Percentiles rank a stretch among this genome's conserved stretches.
Evolutionary conservation across 2,888 invertebrate genomes (phyloP).

Genomic region (Sympetrum striolatum): DNA sequence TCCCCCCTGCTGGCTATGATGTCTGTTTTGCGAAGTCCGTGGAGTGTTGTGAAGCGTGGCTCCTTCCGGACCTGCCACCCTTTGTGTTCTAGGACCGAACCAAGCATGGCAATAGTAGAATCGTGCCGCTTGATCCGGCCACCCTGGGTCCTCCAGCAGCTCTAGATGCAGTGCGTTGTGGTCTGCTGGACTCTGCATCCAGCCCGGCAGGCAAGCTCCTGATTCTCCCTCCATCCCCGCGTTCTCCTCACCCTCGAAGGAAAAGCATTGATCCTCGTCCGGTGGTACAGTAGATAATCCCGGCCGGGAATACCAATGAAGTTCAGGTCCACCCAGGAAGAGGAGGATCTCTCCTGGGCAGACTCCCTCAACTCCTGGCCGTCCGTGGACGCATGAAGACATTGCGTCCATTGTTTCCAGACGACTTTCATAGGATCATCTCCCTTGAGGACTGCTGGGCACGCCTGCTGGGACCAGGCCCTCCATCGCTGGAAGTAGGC

Average conservation of each 20-base stretch:
- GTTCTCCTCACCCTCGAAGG: no score
- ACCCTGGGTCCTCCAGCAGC: slow-evolving; percentile 55
- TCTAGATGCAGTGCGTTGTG: slow-evolving; percentile 54
- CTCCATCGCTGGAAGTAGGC: not conserved
- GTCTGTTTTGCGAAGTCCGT: slow-evolving; percentile 53
- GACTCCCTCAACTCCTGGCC: no score
- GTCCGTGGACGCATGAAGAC: no score
- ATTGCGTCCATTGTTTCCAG: not conserved
- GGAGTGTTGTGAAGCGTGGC: slow-evolving; percentile 44
- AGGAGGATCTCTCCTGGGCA: no score
- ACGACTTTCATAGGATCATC: not conserved
- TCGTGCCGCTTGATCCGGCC: slow-evolving; percentile 55
- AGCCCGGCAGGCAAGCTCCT: slow-evolving; percentile 52
- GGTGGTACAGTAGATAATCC: no score
- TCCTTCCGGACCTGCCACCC: slow-evolving; percentile 53
- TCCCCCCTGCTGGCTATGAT: slow-evolving; percentile 51
- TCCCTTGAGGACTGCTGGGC: not conserved
- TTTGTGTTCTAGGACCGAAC: slow-evolving; percentile 49
- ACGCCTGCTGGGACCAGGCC: not conserved
- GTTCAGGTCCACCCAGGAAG: no score
- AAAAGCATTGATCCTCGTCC: no score
- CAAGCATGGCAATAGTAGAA: slow-evolving; percentile 51
- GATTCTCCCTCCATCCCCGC: no score
- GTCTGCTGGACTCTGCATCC: slow-evolving; percentile 54
- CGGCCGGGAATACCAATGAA: no score